Base-by-base conservation (phyloP, 1,140 invertebrate genomes). In the Macrostomum lignano region DNA sequence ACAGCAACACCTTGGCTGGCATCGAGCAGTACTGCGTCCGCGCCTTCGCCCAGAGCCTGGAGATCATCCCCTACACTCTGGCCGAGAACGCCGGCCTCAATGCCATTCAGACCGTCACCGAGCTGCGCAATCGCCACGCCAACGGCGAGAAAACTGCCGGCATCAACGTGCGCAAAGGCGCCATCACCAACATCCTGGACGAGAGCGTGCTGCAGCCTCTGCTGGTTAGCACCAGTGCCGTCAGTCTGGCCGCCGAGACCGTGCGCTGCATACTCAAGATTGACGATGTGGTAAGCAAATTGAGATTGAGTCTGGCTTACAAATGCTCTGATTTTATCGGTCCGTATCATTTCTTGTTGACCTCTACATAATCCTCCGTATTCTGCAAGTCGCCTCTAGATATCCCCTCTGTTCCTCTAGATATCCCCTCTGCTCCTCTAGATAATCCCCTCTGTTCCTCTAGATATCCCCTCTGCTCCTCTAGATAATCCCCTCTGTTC, bases 41-140 rank as follows among this genome's bases (percentile, higher is more conserved):
- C 40, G 82, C 78, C 1, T 98, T 78, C 64, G 81, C 86, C 6
- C 75, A 91, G 51, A 81, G 88, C 1, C 60, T 98, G 15, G 84
- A 94, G 62, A 71, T 96, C 3, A 77, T 98, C 49, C 91, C 91
- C 2, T 86, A 72, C 31, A 98, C 91, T 2, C 61, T 98, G 33
- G 81, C 91, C n/a, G 91, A 98, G 61, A 98, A 98, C 58, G 86
- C 88, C 17, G 88, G 91, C n/a, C 62, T 98, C 2, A 94, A 88
- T 60, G 74, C 91, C 0, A 93, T 98, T 50, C 57, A 74, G 30
- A 94, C 86, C 1, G 86, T 98, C 1, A 96, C 88, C 0, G 84
- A 94, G 56, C 63, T 98, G 33, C 67, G 88, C 35, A 91, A 81
- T 49, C 67, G 74, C 46, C 86, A 98, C 60, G 79, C 79, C 1